phyloP scores from a whole-genome alignment of 2,888 invertebrate genomes.

The Drosophila glabriapex region DNA sequence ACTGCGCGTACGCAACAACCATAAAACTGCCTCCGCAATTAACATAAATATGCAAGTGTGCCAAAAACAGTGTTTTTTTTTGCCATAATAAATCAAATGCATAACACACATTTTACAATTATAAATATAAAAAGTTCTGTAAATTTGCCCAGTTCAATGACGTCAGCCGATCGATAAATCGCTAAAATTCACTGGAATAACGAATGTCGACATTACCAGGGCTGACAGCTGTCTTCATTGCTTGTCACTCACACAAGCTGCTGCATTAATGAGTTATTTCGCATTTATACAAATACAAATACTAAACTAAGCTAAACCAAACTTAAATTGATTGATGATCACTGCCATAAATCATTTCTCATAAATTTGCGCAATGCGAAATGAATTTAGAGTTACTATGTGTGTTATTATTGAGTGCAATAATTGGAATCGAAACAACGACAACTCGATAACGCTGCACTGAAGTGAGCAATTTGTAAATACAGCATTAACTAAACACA shows the following conservation, averaged over 20 bases:
- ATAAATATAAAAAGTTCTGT: neutral
- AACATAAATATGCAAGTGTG: slow-evolving; percentile 48
- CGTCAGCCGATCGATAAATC: neutral
- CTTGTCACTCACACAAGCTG: neutral
- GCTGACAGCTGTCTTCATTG: neutral
- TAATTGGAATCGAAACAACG: slow-evolving; percentile 1
- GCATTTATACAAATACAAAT: neutral
- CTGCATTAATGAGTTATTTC: neutral
- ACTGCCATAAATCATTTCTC: neutral
- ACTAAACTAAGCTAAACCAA: neutral
- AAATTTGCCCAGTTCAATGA: neutral
- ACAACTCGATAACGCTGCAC: neutral
- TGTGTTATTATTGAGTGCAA: neutral
- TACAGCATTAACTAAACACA: neutral
- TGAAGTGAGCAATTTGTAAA: neutral
- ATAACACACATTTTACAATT: slow-evolving; percentile 4
- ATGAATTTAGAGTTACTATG: neutral
- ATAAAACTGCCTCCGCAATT: slow-evolving; percentile 14
- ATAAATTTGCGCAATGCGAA: neutral
- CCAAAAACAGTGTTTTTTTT: slow-evolving; percentile 59
- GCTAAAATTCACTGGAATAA: neutral
- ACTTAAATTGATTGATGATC: neutral
- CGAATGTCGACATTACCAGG: neutral
- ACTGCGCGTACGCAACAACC: slow-evolving; percentile 24
- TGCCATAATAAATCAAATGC: slow-evolving; percentile 3